phyloP scores from a whole-genome alignment of 2,113 vertebrate species.

The Peucedramus taeniatus region DNA sequence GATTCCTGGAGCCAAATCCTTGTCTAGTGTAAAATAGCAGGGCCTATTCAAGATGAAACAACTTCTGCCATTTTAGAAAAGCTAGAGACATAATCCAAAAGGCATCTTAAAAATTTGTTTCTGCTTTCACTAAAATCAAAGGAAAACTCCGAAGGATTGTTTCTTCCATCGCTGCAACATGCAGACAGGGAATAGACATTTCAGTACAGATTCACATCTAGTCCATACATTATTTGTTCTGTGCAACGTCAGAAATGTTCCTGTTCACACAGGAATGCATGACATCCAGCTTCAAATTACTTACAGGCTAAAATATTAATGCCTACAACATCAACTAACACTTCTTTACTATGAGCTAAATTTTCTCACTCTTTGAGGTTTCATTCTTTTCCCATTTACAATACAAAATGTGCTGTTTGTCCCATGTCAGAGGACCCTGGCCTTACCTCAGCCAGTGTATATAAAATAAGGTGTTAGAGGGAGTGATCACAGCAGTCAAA shows the following conservation, averaged over 20 bases:
- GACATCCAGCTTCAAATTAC: not conserved
- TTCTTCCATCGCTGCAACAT: not conserved
- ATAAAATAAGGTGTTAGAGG: not conserved
- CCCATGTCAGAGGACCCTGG: not conserved
- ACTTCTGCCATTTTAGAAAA: not conserved
- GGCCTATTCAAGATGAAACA: not conserved
- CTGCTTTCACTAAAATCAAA: not conserved
- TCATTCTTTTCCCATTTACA: not conserved
- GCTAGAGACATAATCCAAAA: not conserved
- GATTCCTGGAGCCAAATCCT: not conserved
- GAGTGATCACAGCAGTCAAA: not conserved
- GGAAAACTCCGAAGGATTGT: not conserved
- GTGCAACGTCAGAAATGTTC: not conserved
- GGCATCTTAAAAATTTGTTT: not conserved
- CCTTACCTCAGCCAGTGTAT: not conserved
- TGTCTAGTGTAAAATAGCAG: not conserved
- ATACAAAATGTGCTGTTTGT: not conserved
- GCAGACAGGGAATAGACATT: not conserved
- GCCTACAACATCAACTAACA: not conserved
- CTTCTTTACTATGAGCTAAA: not conserved
- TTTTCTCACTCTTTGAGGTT: not conserved
- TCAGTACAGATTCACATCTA: not conserved
- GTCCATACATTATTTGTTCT: not conserved
- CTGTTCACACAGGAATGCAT: not conserved
- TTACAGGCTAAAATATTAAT: slow-evolving; percentile 7